A percentile compares a stretch with the other conserved stretches of the same genome.
Evolutionary conservation across 2,888 invertebrate genomes (phyloP).

Genomic region (Dynastes hyllus): DNA sequence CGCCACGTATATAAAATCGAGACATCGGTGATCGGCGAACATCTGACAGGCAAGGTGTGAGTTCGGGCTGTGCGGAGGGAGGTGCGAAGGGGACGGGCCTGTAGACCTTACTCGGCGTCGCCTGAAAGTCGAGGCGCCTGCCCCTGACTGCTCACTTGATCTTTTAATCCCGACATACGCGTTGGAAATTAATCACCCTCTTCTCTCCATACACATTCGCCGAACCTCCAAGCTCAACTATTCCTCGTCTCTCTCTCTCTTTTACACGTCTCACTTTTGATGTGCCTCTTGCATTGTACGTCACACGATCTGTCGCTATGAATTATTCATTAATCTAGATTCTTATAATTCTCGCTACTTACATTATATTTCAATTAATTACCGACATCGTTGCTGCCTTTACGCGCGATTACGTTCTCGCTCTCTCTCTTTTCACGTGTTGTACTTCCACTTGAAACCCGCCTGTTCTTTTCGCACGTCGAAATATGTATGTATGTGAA

Average conservation of each 20-base stretch:
- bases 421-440: constrained; percentile 20
- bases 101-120: constrained; percentile 67
- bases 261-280: constrained; percentile 42
- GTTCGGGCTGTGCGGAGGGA: constrained; percentile 56
- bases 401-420: constrained; percentile 22
- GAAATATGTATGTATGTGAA: constrained; percentile 28
- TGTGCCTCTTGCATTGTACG: constrained; percentile 63
- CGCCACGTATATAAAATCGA: constrained; percentile 47
- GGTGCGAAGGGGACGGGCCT: constrained; percentile 63
- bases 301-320: constrained; percentile 60
- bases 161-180: constrained; percentile 72
- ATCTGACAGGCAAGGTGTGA: constrained; percentile 59
- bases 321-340: constrained; percentile 70
- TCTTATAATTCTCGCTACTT: constrained; percentile 68
- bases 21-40: constrained; percentile 54
- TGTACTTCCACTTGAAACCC: constrained; percentile 18
- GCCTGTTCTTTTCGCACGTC: constrained; percentile 14
- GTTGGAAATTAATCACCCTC: constrained; percentile 71
- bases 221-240: constrained; percentile 44
- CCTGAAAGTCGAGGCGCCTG: constrained; percentile 70
- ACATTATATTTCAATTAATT: constrained; percentile 65
- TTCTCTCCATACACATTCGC: constrained; percentile 53
- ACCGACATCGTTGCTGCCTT: constrained; percentile 45
- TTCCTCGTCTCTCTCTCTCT: constrained; percentile 32
- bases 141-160: constrained; percentile 70